Percentiles rank a stretch among this genome's conserved stretches.
These are phyloP conservation scores for Bellardia bayeri DNA, from an alignment of 2,888 invertebrate species.

Conservation along the genomic window DNA sequence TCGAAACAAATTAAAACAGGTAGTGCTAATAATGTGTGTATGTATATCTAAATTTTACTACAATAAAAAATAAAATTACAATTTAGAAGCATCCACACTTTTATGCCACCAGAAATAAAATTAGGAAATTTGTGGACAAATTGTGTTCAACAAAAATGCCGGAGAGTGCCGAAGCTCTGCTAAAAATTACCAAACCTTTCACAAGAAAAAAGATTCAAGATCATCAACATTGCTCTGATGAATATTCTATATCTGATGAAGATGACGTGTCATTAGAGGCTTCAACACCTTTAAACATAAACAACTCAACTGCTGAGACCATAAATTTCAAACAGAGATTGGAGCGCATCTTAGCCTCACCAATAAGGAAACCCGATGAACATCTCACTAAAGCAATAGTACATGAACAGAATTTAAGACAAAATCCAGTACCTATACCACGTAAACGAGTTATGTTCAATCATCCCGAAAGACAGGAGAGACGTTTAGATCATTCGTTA, in stretches of 20 bases:
- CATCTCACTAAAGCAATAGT: constrained; percentile 41
- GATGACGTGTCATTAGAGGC: neutral
- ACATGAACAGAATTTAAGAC: neutral
- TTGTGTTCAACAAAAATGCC: constrained; percentile 79
- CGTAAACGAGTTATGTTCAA: constrained; percentile 83
- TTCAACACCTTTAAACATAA: constrained; percentile 42
- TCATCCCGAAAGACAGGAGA: constrained; percentile 53
- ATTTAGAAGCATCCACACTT: constrained; percentile 78
- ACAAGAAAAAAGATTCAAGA: constrained; percentile 39
- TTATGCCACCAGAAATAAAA: constrained; percentile 79
- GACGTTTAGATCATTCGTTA: constrained; percentile 55
- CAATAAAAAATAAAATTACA: neutral
- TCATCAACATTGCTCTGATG: constrained; percentile 6
- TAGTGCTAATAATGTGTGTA: constrained; percentile 43
- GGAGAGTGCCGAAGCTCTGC: constrained; percentile 74
- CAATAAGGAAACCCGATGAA: constrained; percentile 73
- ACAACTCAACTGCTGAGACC: constrained; percentile 59
- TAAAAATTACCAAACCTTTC: constrained; percentile 76
- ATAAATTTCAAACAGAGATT: constrained; percentile 78
- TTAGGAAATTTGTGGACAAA: constrained; percentile 80
- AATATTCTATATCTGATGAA: constrained; percentile 48
- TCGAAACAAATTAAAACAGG: constrained; percentile 77
- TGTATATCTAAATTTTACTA: neutral
- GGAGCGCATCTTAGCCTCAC: constrained; percentile 79
- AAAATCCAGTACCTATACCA: constrained; percentile 80